These are phyloP conservation scores for Eueides isabella DNA, from an alignment of 1,140 invertebrate genomes.

Conservation along the genomic window DNA sequence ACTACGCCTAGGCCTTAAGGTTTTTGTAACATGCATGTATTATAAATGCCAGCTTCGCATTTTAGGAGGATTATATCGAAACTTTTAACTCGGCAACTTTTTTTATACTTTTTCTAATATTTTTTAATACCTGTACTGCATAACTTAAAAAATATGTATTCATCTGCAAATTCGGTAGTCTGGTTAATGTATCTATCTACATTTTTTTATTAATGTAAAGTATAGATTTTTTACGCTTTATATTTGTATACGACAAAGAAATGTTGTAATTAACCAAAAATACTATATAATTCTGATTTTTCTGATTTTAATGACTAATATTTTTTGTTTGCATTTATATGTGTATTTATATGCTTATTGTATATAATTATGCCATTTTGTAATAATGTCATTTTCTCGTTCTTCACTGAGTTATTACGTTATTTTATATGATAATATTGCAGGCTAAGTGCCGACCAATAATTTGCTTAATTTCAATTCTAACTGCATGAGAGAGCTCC, in stretches of 20 bases:
- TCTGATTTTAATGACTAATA: not conserved
- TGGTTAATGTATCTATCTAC: not conserved
- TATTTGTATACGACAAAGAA: not conserved
- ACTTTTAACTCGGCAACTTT: not conserved
- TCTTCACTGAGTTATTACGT: not conserved
- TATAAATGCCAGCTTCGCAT: slow-evolving; percentile 12
- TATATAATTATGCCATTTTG: not conserved
- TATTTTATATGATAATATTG: not conserved
- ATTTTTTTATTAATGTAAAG: not conserved
- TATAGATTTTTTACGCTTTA: not conserved
- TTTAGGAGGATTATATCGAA: slow-evolving; percentile 11
- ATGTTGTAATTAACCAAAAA: not conserved
- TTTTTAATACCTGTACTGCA: not conserved
- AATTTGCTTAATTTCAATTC: not conserved
- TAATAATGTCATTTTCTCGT: not conserved
- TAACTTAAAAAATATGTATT: not conserved
- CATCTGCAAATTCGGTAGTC: not conserved
- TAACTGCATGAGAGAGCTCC: slow-evolving; percentile 5
- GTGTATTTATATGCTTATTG: slow-evolving; percentile 4
- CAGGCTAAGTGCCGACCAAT: not conserved
- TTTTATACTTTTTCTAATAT: not conserved
- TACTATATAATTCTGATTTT: not conserved
- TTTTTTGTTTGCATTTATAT: not conserved
- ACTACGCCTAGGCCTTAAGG: slow-evolving; percentile 5
- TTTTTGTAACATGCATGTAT: not conserved